Percentiles rank a stretch among this genome's conserved stretches.
Conservation (phyloP, 2,888 invertebrate genomes). For the Eupithecia exiguata region DNA sequence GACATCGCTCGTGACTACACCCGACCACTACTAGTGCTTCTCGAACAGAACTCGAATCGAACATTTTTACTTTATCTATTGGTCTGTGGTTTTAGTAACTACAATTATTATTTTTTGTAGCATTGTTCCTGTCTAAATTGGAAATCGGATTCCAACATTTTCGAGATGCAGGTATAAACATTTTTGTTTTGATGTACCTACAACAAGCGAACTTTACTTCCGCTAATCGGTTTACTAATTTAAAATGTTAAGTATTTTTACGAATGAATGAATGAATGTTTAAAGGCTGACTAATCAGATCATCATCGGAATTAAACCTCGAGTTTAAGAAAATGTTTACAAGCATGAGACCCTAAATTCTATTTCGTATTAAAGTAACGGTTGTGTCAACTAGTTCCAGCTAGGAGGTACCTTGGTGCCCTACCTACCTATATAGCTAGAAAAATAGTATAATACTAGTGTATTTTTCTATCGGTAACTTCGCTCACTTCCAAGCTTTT, state of each 20-base stretch:
- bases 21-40: constrained; percentile 24
- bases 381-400: neutral
- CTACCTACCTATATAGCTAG: too few relatives aligned
- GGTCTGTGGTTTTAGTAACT: neutral
- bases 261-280: neutral
- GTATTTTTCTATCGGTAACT: too few relatives aligned
- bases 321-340: neutral
- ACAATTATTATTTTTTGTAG: neutral
- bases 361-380: neutral
- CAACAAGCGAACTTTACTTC: neutral
- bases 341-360: neutral
- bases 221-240: neutral
- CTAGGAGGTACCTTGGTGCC: neutral
- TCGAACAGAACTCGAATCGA: constrained; percentile 15
- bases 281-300: neutral
- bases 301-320: neutral
- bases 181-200: neutral
- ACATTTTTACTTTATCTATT: neutral
- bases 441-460: too few relatives aligned
- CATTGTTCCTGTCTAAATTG: neutral
- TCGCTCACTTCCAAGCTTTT: neutral
- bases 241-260: too few relatives aligned
- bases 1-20: constrained; percentile 43
- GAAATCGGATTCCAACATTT: neutral
- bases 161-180: neutral